A percentile compares a stretch with the other conserved stretches of the same genome.
Conservation (phyloP, 2,797 vertebrate species). For the Anomalospiza imberbis region DNA sequence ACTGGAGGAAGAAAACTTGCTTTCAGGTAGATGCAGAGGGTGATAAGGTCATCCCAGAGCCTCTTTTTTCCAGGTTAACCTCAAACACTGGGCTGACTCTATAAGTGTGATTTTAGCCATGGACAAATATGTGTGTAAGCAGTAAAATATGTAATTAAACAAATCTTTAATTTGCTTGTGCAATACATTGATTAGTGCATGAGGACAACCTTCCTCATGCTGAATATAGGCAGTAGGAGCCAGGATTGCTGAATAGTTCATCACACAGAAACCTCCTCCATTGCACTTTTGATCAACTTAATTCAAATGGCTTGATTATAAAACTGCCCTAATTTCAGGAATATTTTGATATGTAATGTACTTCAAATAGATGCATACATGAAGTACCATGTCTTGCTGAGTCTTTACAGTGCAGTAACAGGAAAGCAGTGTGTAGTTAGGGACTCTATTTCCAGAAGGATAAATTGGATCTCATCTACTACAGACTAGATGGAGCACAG, state of each 20-base stretch:
- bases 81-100: not conserved
- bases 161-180: not conserved
- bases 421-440: not conserved
- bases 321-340: not conserved
- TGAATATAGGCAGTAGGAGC: not conserved
- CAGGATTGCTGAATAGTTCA: not conserved
- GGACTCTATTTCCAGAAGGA: not conserved
- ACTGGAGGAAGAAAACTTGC: not conserved
- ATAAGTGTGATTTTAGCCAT: not conserved
- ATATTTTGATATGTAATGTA: not conserved
- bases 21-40: not conserved
- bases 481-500: not conserved
- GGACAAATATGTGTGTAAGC: not conserved
- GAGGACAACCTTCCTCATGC: not conserved
- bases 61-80: not conserved
- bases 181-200: not conserved
- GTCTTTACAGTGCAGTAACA: not conserved
- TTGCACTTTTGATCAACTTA: not conserved
- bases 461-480: not conserved
- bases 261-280: not conserved
- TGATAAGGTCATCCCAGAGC: not conserved
- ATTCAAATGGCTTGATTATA: not conserved
- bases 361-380: not conserved
- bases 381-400: not conserved
- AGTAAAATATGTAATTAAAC: not conserved